Conservation (phyloP, 2,888 invertebrate genomes). For the Bedellia somnulentella region DNA sequence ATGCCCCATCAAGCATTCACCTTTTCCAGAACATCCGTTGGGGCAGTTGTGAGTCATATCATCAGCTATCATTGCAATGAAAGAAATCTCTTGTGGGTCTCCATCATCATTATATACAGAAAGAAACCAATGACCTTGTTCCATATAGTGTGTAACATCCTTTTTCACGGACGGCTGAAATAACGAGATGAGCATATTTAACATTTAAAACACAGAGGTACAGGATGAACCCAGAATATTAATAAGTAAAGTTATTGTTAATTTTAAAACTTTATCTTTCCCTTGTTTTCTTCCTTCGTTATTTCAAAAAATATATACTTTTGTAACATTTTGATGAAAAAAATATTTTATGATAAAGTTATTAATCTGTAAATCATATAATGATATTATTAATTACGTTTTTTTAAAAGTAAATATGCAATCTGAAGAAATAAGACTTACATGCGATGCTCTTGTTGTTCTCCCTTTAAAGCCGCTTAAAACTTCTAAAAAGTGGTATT, state of each 20-base stretch:
- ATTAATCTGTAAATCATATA: too few species aligned
- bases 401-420: too few species aligned
- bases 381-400: too few species aligned
- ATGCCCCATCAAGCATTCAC: conserved; percentile 92
- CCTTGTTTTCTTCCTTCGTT: too few species aligned
- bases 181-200: conserved; percentile 3
- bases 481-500: conserved; percentile 94
- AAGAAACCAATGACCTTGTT: conserved; percentile 95
- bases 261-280: too few species aligned
- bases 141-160: conserved; percentile 93
- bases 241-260: too few species aligned
- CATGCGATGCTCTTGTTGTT: conserved; percentile 81
- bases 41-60: conserved; percentile 96
- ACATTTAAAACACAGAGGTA: too few species aligned
- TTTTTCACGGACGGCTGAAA: conserved; percentile 81
- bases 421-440: conserved; percentile 69
- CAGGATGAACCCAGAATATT: too few species aligned
- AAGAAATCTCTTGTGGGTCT: conserved; percentile 83
- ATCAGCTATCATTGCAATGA: conserved; percentile 81
- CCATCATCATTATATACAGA: conserved; percentile 95
- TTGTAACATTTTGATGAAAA: too few species aligned
- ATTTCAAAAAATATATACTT: too few species aligned
- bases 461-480: conserved; percentile 87
- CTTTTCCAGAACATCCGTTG: conserved; percentile 94
- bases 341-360: too few species aligned